These are phyloP conservation scores for Carettochelys insculpta DNA, from an alignment of 2,113 vertebrate species.

Conservation along the genomic window DNA sequence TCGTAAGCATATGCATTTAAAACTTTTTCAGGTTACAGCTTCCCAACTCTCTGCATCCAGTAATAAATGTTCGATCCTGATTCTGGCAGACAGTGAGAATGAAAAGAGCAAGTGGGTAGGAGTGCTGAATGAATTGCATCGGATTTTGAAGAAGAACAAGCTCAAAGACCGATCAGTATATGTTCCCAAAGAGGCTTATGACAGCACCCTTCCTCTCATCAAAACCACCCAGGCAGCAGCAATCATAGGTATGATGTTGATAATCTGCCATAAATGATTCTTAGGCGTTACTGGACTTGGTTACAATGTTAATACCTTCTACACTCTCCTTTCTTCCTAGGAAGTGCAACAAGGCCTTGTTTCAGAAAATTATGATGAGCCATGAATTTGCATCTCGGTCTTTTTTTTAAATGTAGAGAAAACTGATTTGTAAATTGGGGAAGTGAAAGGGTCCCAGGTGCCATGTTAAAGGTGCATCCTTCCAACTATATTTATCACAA, in stretches of 20 bases:
- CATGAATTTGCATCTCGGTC: background rate
- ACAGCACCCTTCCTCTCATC: conserved; percentile 97
- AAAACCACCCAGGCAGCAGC: conserved; percentile 96
- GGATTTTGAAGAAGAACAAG: conserved; percentile 97
- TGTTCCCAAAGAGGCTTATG: conserved; percentile 96
- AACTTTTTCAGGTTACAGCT: conserved; percentile 87
- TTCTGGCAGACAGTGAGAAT: conserved; percentile 93
- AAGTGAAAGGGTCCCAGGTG: background rate
- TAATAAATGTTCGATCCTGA: conserved; percentile 93
- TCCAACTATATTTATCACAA: background rate
- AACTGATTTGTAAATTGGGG: background rate
- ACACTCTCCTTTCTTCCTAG: background rate
- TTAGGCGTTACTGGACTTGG: background rate
- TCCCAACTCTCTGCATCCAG: conserved; percentile 91
- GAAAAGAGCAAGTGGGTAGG: conserved; percentile 97
- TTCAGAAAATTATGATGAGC: background rate
- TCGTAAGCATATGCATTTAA: background rate
- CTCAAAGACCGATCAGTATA: conserved; percentile 97
- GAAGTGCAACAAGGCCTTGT: background rate
- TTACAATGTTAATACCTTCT: background rate
- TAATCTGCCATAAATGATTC: background rate
- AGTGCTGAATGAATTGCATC: conserved; percentile 91
- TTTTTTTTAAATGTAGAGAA: background rate
- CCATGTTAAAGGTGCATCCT: background rate
- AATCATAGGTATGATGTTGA: conserved; percentile 85